These are phyloP conservation scores for Gryon sp. DNA, from an alignment of 1,140 invertebrate genomes.

Conservation along the genomic window DNA sequence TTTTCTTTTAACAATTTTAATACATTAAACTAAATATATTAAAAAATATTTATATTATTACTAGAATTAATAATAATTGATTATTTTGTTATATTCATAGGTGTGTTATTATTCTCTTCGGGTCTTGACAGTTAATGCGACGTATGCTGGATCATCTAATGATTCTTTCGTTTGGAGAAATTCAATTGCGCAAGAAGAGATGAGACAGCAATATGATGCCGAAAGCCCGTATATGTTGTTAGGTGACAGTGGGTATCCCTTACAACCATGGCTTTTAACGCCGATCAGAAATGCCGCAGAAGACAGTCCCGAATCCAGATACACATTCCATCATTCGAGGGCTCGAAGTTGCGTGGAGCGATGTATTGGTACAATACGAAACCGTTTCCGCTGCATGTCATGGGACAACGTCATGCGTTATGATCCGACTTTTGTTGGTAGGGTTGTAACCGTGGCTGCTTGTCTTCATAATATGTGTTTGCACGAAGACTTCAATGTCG, in stretches of 20 bases:
- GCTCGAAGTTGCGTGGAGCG: not conserved
- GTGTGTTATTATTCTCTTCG: not conserved
- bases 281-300: not conserved
- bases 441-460: too few relatives aligned
- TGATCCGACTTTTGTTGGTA: too few relatives aligned
- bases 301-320: not conserved
- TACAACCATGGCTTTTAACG: conserved; percentile 2
- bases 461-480: too few relatives aligned
- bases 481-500: too few relatives aligned
- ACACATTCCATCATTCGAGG: not conserved
- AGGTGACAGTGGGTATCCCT: not conserved
- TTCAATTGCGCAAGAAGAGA: not conserved
- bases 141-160: not conserved
- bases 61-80: too few relatives aligned
- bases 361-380: not conserved
- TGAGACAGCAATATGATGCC: not conserved
- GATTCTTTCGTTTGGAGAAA: not conserved
- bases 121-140: not conserved
- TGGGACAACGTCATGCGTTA: too few relatives aligned
- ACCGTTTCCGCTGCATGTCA: not conserved
- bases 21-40: too few relatives aligned
- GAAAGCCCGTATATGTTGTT: conserved; percentile 3
- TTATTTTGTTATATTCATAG: not conserved
- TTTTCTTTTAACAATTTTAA: not conserved
- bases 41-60: too few relatives aligned